Evolutionary conservation across 2,888 invertebrate genomes (phyloP).

Genomic region (Myopa tessellatipennis): DNA sequence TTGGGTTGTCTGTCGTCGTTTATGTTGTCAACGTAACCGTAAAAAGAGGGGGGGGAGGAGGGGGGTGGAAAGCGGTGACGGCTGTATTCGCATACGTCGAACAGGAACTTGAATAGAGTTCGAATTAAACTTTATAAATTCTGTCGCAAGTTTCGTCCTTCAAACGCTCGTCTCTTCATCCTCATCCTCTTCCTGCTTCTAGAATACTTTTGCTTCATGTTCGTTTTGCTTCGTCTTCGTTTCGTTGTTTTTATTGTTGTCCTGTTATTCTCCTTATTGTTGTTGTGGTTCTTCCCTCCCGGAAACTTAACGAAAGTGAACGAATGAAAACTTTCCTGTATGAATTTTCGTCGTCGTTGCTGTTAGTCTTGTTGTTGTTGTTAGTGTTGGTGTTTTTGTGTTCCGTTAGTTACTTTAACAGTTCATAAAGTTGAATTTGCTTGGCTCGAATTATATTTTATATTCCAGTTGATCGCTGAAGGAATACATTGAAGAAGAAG

Average conservation of each 20-base stretch:
- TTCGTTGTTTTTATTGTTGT: too few species aligned
- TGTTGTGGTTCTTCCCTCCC: not conserved
- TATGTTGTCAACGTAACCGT: not conserved
- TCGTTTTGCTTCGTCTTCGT: too few species aligned
- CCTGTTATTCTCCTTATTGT: not conserved
- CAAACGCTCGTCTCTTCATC: too few species aligned
- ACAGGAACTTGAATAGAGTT: not conserved
- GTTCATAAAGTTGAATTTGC: conserved; percentile 64
- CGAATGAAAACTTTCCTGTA: too few species aligned
- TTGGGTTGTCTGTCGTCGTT: not conserved
- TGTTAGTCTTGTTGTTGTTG: not conserved
- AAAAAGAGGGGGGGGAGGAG: not conserved
- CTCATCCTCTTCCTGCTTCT: not conserved
- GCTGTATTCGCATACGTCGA: too few species aligned
- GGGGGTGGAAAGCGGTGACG: too few species aligned
- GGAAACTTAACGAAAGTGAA: too few species aligned
- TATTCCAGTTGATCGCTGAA: too few species aligned
- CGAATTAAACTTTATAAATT: not conserved
- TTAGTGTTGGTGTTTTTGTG: conserved; percentile 1
- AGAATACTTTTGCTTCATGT: too few species aligned
- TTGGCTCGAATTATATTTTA: not conserved
- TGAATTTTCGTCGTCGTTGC: too few species aligned
- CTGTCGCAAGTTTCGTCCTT: not conserved
- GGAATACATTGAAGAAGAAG: too few species aligned
- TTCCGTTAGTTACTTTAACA: conserved; percentile 52